Base-by-base conservation (phyloP, 2,797 vertebrate genomes). In the Apogon hyalosoma region DNA sequence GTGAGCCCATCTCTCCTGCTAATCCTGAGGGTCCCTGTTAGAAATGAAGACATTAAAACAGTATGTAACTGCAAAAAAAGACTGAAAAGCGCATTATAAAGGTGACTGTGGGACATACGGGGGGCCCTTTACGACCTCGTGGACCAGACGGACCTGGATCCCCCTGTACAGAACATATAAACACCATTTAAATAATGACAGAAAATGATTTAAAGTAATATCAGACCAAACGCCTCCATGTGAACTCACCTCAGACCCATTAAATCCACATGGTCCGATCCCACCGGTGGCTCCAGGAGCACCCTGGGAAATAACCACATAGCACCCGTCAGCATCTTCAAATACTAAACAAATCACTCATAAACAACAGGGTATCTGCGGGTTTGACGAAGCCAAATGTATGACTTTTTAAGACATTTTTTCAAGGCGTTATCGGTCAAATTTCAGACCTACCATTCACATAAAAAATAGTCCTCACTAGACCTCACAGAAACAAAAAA, bases 181-280 rank as follows among this genome's bases (percentile, higher is more conserved):
- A 15, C 21, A 52, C 15, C n/a, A 41, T 14, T 11, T 36, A 33
- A 50, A 21, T 4, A 24, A 10, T 28, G 6, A 57, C 19, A 16
- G 15, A 8, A 12, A 42, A 51, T 40, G 1, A 42, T 40, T 10
- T 16, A 2, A 58, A 7, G 7, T 9, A 39, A 15, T 19, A 14
- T 28, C 1, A 52, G 12, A 39, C 28, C 33, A 3, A 31, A 3
- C 19, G 19, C 36, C 3, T 6, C 7, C 8, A 31, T 16, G 38
- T 38, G n/a, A 56, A 80, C 93, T 85, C 61, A 95, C 95, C 90
- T 94, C 92, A 8, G 94, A 93, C 40, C 95, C 95, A 0, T 94
- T 94, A 49, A 80, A 11, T 6, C 95, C 95, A 47, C 61, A 90
- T 36, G 79, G 67, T 2, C 95, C 95, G 0, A 90, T n/a, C 0